Conservation (phyloP, 2,797 vertebrate species). For the Crocodylus rhombifer region DNA sequence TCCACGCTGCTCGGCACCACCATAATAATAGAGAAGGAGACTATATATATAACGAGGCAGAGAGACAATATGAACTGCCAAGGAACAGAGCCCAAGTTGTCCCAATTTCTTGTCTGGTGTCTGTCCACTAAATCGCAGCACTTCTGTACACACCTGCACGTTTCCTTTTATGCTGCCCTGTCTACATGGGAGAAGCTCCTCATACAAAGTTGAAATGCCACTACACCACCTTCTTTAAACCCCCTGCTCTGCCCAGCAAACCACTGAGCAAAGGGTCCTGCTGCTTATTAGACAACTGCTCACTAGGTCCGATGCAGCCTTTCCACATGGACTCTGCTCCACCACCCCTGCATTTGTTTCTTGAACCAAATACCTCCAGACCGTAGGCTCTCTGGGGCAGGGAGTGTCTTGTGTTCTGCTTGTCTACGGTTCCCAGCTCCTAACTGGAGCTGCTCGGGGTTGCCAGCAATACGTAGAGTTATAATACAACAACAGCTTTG, state of each 20-base stretch:
- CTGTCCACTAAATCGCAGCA: neutral
- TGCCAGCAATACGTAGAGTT: neutral
- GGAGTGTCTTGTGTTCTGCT: neutral
- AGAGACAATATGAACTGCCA: neutral
- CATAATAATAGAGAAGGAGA: no score
- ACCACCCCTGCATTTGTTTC: neutral
- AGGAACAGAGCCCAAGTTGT: neutral
- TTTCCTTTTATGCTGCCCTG: neutral
- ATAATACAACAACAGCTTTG: neutral
- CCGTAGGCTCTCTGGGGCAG: neutral
- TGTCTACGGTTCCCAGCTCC: neutral
- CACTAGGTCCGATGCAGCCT: accelerated
- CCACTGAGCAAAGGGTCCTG: no score
- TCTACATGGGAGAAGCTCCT: accelerated
- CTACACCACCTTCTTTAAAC: neutral
- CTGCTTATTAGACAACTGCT: neutral
- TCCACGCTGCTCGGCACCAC: no score
- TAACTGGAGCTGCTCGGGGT: neutral
- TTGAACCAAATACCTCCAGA: accelerated
- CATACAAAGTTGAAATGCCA: accelerated
- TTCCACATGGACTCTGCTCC: neutral
- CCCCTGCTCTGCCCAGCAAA: neutral
- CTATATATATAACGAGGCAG: no score
- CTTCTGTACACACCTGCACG: neutral
- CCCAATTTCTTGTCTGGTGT: neutral